phyloP scores from a whole-genome alignment of 2,797 vertebrate species.

The Capromys pilorides region DNA sequence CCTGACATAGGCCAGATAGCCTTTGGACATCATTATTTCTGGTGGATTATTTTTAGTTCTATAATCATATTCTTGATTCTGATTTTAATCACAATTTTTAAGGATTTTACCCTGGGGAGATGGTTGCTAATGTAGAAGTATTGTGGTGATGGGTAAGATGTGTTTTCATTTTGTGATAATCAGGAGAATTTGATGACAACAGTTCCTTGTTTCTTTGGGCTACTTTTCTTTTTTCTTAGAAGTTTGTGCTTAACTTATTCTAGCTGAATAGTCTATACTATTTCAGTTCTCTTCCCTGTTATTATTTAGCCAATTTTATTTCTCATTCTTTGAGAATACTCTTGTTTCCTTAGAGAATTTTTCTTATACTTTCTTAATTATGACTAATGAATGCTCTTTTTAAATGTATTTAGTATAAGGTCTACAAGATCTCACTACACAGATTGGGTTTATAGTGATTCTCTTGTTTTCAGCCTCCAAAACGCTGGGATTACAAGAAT shows the following conservation, averaged over 20 bases:
- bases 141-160: not conserved
- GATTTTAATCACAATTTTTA: slow-evolving; percentile 26
- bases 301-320: slow-evolving; percentile 37
- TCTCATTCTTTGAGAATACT: not conserved
- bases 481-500: no score
- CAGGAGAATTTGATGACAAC: not conserved
- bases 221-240: not conserved
- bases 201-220: not conserved
- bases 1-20: not conserved
- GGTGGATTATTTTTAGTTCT: not conserved
- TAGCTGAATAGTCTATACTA: not conserved
- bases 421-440: no score
- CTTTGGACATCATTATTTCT: not conserved
- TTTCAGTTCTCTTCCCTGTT: slow-evolving; percentile 22
- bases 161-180: not conserved
- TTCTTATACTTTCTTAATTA: not conserved
- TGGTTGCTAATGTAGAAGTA: not conserved
- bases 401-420: no score
- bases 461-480: no score
- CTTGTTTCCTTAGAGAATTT: not conserved
- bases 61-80: not conserved
- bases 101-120: not conserved
- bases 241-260: slow-evolving; percentile 10
- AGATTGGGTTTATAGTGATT: no score
- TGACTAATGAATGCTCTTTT: not conserved